Conservation (phyloP, 2,113 vertebrate species). For the Cynopterus brachyotis region DNA sequence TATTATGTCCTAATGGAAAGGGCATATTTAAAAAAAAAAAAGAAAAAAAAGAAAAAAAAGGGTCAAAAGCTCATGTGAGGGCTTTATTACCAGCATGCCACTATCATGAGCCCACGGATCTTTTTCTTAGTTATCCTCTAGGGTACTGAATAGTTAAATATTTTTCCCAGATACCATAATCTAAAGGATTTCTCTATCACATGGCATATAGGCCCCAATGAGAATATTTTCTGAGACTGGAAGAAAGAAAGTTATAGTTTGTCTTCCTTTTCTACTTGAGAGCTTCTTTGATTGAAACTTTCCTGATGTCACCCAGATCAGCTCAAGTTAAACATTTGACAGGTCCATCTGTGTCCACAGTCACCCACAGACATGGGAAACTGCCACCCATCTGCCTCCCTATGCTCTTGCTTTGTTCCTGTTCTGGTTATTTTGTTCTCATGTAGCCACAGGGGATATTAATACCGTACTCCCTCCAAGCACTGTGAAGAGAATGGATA, state of each 20-base stretch:
- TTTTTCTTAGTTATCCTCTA: neutral
- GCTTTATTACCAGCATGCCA: neutral
- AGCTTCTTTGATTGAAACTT: neutral
- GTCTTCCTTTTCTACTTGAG: neutral
- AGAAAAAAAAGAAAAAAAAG: neutral
- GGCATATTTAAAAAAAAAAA: neutral
- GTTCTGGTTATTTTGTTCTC: slow-evolving; percentile 23
- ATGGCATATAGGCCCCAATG: neutral
- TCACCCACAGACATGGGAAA: slow-evolving; percentile 34
- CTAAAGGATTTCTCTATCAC: neutral
- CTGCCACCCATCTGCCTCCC: slow-evolving; percentile 46
- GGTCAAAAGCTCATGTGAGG: neutral
- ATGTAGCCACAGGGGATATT: neutral
- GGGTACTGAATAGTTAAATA: neutral
- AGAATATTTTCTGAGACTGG: neutral
- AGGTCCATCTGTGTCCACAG: slow-evolving; percentile 39
- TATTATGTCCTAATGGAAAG: neutral
- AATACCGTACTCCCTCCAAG: neutral
- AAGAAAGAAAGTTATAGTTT: neutral
- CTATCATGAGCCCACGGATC: neutral
- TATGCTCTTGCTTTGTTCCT: neutral
- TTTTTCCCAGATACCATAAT: neutral
- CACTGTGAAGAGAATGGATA: neutral
- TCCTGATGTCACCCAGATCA: neutral
- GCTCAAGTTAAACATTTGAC: slow-evolving; percentile 41